A percentile compares a stretch with the other conserved stretches of the same genome.
These are phyloP conservation scores for Rhagoletis pomonella DNA, from an alignment of 1,140 invertebrate species.

Conservation along the genomic window DNA sequence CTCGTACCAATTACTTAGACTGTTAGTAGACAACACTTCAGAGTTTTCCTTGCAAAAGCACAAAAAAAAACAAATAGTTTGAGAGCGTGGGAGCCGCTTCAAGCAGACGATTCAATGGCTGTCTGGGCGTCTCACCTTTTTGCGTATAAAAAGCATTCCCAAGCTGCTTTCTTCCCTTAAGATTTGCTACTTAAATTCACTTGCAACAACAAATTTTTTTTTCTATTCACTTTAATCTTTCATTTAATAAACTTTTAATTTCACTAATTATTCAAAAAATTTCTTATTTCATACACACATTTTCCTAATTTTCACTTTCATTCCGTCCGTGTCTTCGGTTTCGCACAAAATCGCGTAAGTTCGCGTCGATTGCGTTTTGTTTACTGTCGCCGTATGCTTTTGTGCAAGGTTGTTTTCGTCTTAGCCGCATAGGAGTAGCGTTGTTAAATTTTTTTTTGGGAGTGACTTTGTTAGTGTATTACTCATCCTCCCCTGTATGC, in stretches of 20 bases:
- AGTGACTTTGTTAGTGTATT: neutral
- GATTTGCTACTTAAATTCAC: too few relatives aligned
- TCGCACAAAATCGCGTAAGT: neutral
- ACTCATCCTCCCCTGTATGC: neutral
- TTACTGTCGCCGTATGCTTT: slow-evolving; percentile 16
- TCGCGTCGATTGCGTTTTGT: slow-evolving; percentile 25
- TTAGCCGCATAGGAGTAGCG: neutral
- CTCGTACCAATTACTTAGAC: too few relatives aligned
- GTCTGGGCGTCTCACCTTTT: slow-evolving; percentile 34
- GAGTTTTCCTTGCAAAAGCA: too few relatives aligned
- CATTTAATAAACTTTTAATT: neutral
- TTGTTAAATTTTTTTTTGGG: neutral
- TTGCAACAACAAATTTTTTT: neutral
- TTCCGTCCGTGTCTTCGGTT: neutral
- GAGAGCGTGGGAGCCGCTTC: neutral
- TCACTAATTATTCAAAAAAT: neutral
- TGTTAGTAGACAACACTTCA: too few relatives aligned
- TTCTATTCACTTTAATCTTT: neutral
- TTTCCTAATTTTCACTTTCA: neutral
- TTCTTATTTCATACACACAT: neutral
- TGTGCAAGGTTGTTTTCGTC: slow-evolving; percentile 21
- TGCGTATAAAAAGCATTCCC: neutral
- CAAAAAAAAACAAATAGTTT: too few relatives aligned
- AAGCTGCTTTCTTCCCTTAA: neutral
- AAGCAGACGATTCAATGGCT: neutral